Percentiles rank a stretch among this genome's conserved stretches.
Conservation (phyloP, 2,888 invertebrate species). For the Plusia festucae region DNA sequence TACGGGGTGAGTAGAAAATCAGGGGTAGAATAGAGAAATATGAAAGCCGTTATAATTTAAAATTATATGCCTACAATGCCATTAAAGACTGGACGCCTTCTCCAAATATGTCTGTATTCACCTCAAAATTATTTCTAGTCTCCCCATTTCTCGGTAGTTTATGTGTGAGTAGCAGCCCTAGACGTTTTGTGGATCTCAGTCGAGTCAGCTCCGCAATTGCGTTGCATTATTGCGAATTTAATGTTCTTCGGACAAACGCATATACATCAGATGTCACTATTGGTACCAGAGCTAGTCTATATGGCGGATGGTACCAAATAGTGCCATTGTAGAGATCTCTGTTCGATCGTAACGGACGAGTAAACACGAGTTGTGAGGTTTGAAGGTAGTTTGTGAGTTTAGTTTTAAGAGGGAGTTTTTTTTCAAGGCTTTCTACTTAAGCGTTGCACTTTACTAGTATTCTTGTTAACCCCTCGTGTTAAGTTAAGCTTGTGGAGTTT, state of each 20-base stretch:
- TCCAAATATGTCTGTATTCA: too few species aligned
- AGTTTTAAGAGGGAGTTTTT: background rate
- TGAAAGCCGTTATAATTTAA: too few species aligned
- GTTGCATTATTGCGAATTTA: conserved; percentile 71
- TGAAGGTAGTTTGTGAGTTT: background rate
- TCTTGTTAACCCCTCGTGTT: too few species aligned
- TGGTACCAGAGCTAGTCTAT: conserved; percentile 31
- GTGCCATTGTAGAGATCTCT: conserved; percentile 48
- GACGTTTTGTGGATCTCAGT: conserved; percentile 41
- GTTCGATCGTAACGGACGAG: conserved; percentile 25
- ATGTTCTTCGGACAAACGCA: conserved; percentile 63
- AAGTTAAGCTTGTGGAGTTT: too few species aligned
- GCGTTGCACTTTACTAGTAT: too few species aligned
- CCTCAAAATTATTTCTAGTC: too few species aligned
- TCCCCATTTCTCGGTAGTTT: too few species aligned
- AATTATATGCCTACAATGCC: too few species aligned
- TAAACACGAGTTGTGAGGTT: conserved; percentile 34
- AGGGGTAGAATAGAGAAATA: too few species aligned
- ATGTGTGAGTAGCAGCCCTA: conserved; percentile 58
- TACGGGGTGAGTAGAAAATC: too few species aligned
- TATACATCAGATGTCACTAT: conserved; percentile 54
- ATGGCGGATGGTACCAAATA: conserved; percentile 17
- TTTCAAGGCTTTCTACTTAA: too few species aligned
- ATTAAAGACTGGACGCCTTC: too few species aligned
- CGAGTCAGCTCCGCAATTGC: conserved; percentile 63